These are phyloP conservation scores for Ammospiza nelsoni DNA, from an alignment of 2,113 vertebrate species.

Conservation along the genomic window DNA sequence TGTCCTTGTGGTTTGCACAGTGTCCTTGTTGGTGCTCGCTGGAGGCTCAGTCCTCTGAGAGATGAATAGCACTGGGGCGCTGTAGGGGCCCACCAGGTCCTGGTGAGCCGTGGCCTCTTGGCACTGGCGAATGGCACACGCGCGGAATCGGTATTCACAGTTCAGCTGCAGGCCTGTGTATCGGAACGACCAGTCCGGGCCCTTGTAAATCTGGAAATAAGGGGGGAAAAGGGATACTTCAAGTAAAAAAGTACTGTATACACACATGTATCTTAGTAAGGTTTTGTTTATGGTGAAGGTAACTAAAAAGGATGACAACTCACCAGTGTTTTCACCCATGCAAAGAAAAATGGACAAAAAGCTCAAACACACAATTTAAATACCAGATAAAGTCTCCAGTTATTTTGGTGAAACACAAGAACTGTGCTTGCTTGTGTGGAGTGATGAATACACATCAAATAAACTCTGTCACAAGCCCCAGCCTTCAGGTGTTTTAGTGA, in stretches of 20 bases:
- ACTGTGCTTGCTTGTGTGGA: rapidly evolving
- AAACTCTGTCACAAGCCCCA: not conserved
- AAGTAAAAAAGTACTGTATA: rapidly evolving
- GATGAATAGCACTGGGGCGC: conserved; percentile 86
- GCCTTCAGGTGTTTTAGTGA: not conserved
- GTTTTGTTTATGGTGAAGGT: not conserved
- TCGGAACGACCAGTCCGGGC: conserved; percentile 84
- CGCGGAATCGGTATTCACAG: conserved; percentile 93
- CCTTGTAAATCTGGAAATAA: conserved; percentile 85
- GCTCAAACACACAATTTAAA: not conserved
- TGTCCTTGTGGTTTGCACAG: conserved; percentile 76
- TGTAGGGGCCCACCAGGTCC: conserved; percentile 92
- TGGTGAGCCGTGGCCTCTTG: conserved; percentile 81
- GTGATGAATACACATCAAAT: not conserved
- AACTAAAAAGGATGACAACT: not conserved
- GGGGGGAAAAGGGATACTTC: not conserved
- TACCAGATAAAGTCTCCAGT: not conserved
- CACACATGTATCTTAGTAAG: not conserved
- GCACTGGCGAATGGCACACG: conserved; percentile 92
- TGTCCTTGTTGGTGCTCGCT: conserved; percentile 73
- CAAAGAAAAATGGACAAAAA: not conserved
- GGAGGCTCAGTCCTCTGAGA: conserved; percentile 82
- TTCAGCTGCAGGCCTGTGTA: conserved; percentile 87
- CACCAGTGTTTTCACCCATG: not conserved
- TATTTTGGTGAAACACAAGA: not conserved